Percentiles rank a stretch among this genome's conserved stretches.
Evolutionary conservation across 2,113 vertebrate species (phyloP).

Genomic region (Calonectris borealis): DNA sequence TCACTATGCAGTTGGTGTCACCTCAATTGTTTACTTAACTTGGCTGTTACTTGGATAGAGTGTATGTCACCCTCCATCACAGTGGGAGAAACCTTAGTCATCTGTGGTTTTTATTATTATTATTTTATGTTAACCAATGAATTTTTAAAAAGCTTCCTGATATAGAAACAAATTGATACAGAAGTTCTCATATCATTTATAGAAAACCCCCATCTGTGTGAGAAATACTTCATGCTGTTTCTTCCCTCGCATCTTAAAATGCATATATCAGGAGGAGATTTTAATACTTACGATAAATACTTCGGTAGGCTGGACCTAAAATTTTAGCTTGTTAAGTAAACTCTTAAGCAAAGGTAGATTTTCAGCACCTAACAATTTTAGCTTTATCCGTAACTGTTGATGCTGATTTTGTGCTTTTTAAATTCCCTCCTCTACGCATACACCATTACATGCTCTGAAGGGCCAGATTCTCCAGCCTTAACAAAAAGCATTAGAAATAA

Average conservation of each 20-base stretch:
- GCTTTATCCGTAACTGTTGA: not conserved
- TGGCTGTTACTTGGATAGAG: not conserved
- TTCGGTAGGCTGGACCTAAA: not conserved
- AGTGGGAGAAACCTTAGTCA: not conserved
- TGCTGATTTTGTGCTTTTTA: not conserved
- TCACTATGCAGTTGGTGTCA: not conserved
- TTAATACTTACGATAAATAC: not conserved
- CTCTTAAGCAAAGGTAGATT: not conserved
- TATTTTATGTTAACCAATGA: not conserved
- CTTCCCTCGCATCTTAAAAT: not conserved
- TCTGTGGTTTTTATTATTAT: not conserved
- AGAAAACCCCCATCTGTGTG: not conserved
- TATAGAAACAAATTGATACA: not conserved
- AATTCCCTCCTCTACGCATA: not conserved
- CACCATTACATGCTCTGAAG: accelerated
- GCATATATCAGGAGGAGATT: not conserved
- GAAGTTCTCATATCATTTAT: accelerated
- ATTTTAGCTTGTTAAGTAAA: not conserved
- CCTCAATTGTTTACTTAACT: not conserved
- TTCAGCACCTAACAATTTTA: not conserved
- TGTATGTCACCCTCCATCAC: not conserved
- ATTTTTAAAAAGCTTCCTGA: not conserved
- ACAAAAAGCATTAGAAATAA: not conserved
- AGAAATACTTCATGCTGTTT: not conserved
- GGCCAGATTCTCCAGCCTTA: not conserved